Evolutionary conservation across 2,797 vertebrate genomes (phyloP).

Genomic region (Megaceryle alcyon): DNA sequence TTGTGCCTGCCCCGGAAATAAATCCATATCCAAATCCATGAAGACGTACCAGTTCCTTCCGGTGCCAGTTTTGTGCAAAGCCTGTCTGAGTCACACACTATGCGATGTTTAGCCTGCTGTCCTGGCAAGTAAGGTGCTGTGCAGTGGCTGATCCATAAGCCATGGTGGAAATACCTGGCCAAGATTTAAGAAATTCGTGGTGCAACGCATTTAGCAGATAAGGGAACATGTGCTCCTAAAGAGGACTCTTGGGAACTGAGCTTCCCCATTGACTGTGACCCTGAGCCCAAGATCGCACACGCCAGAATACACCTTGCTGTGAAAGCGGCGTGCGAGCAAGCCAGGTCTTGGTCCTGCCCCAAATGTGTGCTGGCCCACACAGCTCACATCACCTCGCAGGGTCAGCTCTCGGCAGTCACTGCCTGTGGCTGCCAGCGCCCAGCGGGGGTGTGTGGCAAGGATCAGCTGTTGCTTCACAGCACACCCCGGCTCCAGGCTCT

Average conservation of each 20-base stretch:
- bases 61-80: neutral
- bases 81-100: neutral
- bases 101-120: neutral
- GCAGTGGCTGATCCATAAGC: neutral
- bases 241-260: conserved; percentile 34
- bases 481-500: neutral
- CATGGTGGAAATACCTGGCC: conserved; percentile 15
- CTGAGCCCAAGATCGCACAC: neutral
- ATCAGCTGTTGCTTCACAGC: neutral
- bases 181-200: conserved; percentile 37
- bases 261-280: rapidly evolving
- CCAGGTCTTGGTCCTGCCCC: neutral
- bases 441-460: neutral
- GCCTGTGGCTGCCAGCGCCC: neutral
- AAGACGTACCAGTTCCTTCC: conserved; percentile 20
- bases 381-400: neutral
- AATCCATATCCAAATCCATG: neutral
- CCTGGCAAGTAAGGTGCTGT: neutral
- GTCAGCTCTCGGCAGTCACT: neutral
- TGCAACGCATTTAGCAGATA: conserved; percentile 29
- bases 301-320: neutral
- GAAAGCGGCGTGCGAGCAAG: neutral
- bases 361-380: neutral
- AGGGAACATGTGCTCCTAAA: conserved; percentile 45
- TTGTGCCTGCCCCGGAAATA: conserved; percentile 51